A percentile compares a stretch with the other conserved stretches of the same genome.
phyloP scores from a whole-genome alignment of 2,797 vertebrate species.

The Myotis findleyi region DNA sequence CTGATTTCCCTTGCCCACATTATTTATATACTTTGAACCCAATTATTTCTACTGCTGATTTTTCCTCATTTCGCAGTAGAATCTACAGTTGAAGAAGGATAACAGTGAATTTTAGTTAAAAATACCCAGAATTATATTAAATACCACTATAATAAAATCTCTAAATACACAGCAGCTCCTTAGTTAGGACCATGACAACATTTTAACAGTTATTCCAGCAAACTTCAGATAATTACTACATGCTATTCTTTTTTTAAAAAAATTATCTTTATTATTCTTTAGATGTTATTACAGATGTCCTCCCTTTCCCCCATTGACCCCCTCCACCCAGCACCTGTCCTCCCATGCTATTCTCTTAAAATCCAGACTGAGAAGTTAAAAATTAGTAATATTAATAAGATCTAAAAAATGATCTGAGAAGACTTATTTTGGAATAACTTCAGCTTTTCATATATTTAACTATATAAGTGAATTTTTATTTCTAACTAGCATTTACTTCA shows the following conservation, averaged over 20 bases:
- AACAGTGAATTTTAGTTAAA: slow-evolving; percentile 34
- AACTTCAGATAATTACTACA: slow-evolving; percentile 6
- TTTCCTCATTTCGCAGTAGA: slow-evolving; percentile 49
- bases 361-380: neutral
- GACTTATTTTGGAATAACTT: neutral
- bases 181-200: neutral
- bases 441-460: neutral
- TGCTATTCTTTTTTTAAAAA: neutral
- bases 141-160: neutral
- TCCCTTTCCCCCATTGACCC: neutral
- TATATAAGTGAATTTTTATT: neutral
- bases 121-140: neutral
- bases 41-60: slow-evolving; percentile 43
- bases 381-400: slow-evolving; percentile 7
- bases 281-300: neutral
- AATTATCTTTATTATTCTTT: neutral
- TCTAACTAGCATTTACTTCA: neutral
- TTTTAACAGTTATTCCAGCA: neutral
- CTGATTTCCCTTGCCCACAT: slow-evolving; percentile 15
- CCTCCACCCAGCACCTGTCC: neutral
- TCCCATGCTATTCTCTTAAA: neutral
- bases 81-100: slow-evolving; percentile 36
- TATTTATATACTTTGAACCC: slow-evolving; percentile 20
- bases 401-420: neutral
- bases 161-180: neutral